Evolutionary conservation across 2,888 invertebrate species (phyloP), one percentile per base, ranked within the genome.

Genomic region (Rhagonycha fulva): DNA sequence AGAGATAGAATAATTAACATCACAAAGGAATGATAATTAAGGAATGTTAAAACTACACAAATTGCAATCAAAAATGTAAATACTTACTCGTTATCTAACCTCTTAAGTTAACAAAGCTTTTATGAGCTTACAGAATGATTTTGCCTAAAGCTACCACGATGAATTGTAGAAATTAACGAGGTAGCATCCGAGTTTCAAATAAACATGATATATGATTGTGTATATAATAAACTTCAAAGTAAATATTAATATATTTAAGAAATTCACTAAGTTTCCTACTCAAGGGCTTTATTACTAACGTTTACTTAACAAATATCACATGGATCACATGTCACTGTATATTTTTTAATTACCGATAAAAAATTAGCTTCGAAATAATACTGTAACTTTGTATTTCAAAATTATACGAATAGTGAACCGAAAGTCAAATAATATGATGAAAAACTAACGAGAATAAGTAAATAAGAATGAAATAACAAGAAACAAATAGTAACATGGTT

Each of bases 1-100:
- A 71, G 70, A 72, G 75, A 19, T 70, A 28, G 75, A 71, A 73
- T 74, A 76, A 73, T 78, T 75, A 76, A 71, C 75, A 76, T 78
- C 62, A 76, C 78, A 76, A 75, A 76, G 78, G 75, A 68, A 75
- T 73, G 72, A 76, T 76, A 78, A 76, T 76, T 72, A 60, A 24
- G 72, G 66, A 61, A 71, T 69, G 71, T 72, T 77, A 77, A 77
- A 77, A 75, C 72, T 74, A 74, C 68, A 76, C 76, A 77, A 77
- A 74, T 77, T 77, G 77, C 74, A 77, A 77, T 77, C 77, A 77
- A 77, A 77, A 77, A 77, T 77, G 77, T 77, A 77, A 77, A 77
- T 77, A 77, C 47, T 68, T 63, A 66, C 68, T 74, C 74, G 74
- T 77, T 74, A 74, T 72, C 32, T 71, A 74, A 77, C 74, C 74